Evolutionary conservation across 1,140 invertebrate species (phyloP).

Genomic region (Maconellicoccus hirsutus): DNA sequence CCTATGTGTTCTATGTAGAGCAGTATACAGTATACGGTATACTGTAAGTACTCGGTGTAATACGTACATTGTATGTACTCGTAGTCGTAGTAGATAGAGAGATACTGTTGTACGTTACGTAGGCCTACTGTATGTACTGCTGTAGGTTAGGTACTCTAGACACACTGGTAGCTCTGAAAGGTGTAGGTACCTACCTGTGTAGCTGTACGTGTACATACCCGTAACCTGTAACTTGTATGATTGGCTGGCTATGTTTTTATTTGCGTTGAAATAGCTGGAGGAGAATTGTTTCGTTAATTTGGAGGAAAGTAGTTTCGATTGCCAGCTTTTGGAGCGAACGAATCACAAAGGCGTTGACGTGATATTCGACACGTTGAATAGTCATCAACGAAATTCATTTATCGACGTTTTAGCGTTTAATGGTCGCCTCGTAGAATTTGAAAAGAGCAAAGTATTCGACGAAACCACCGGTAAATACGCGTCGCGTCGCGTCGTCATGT

Average conservation of each 20-base stretch:
- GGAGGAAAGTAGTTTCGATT: conserved; percentile 19
- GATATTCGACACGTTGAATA: conserved; percentile 24
- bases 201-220: not conserved
- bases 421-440: conserved; percentile 25
- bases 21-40: too few species aligned
- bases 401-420: conserved; percentile 16
- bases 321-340: conserved; percentile 22
- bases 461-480: conserved; percentile 19
- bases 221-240: not conserved
- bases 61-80: too few species aligned
- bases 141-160: too few species aligned
- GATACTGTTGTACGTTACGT: too few species aligned
- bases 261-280: too few species aligned
- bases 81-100: too few species aligned
- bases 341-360: conserved; percentile 23
- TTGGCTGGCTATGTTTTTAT: not conserved
- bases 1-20: too few species aligned
- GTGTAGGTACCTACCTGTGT: too few species aligned
- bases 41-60: too few species aligned
- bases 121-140: too few species aligned
- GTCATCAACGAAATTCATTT: conserved; percentile 21
- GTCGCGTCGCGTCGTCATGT: too few species aligned
- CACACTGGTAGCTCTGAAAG: too few species aligned
- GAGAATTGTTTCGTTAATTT: conserved; percentile 21
- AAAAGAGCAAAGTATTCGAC: conserved; percentile 11